Base-by-base conservation (phyloP, 1,140 invertebrate genomes). In the Zophobas morio region DNA sequence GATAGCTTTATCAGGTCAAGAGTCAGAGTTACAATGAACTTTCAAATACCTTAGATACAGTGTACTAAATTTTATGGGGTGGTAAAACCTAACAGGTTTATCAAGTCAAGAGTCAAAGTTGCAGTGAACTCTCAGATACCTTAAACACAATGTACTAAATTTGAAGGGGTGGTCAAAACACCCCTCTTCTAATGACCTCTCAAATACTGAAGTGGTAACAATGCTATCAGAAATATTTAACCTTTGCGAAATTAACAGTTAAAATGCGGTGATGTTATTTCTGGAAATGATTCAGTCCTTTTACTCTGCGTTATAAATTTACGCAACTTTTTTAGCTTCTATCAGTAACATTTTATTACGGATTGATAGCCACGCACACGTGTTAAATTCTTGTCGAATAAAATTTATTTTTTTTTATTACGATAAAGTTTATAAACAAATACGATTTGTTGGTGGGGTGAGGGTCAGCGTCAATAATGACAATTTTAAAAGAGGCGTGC, bases 401-500 rank as follows among this genome's bases (percentile, higher is more conserved):
- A 46, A 46, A 4, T 1, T 60, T 20, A 66, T 66, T 66, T 66
- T 66, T 66, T 66, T 40, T 42, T 36, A 37, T 40, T 32, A 4
- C 8, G 60, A 66, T 66, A 66, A 66, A 66, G 39, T 66, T 66
- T 42, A 42, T 66, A 66, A 66, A 66, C 60, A 66, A 66, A 66
- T 66, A 66, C 60, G 60, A 39, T 60, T 60, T 60, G 42, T 66
- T 66, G 60, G 60, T 66, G 60, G 60, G 60, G 60, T 66, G 60
- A 66, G 60, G 60, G 60, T 66, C 60, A 66, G 60, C 8, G 6
- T 66, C 37, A 66, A 66, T 66, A 42, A 42, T 66, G 39, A n/a
- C 60, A 66, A 66, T 66, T 66, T 66, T 66, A 66, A 66, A 66
- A 66, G 60, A 66, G 60, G 42, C 60, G 60, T 42, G 60, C 60